phyloP scores from a whole-genome alignment of 2,113 vertebrate species.

The Guaruba guarouba region DNA sequence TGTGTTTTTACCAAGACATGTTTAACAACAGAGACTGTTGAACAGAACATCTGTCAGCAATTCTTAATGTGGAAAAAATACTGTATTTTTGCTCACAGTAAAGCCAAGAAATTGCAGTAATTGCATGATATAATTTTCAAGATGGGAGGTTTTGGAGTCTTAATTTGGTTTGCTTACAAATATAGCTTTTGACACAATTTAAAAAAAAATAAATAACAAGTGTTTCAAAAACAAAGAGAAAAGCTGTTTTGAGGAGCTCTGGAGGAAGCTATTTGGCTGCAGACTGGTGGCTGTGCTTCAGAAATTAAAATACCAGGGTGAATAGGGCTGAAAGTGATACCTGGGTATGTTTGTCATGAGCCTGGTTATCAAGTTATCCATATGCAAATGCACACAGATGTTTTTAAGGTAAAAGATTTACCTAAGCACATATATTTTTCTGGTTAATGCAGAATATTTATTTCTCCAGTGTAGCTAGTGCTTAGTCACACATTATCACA shows the following conservation, averaged over 20 bases:
- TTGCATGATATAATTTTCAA: background rate
- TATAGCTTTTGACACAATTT: background rate
- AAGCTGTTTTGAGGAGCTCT: background rate
- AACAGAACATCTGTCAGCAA: slow-evolving; percentile 19
- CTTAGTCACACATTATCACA: fast-evolving
- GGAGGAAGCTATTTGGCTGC: background rate
- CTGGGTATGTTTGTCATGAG: background rate
- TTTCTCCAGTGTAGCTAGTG: background rate
- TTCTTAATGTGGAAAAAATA: background rate
- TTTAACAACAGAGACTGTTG: background rate
- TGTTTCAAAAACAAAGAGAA: background rate
- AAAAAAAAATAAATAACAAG: background rate
- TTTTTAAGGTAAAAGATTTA: background rate
- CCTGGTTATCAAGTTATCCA: background rate
- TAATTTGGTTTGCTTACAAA: background rate
- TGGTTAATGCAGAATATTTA: background rate
- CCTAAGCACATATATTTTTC: background rate
- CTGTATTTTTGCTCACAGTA: background rate
- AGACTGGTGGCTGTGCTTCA: background rate
- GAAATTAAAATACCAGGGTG: background rate
- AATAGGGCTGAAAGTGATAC: background rate
- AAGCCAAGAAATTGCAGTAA: background rate
- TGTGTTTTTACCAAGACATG: slow-evolving; percentile 11
- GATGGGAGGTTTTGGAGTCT: background rate
- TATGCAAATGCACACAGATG: fast-evolving